Evolutionary conservation across 2,888 invertebrate genomes (phyloP), one percentile per base, ranked within the genome.

Genomic region (Oasisia sp.): DNA sequence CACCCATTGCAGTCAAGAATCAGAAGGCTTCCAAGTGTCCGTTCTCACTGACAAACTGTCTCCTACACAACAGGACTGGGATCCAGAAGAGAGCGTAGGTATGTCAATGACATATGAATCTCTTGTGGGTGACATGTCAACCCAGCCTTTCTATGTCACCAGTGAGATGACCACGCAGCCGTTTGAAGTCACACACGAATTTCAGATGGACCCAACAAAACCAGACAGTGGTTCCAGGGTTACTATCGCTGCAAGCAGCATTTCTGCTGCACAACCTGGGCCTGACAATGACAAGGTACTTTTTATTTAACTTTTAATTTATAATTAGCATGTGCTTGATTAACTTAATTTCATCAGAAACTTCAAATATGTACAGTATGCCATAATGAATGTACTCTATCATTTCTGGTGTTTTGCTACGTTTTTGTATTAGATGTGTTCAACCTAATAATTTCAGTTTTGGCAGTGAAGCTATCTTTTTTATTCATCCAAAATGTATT

Each of bases 131-230:
- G 74, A n/a, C 27, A 74, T 56, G 56, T 56, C 74, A 74, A 74
- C 74, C 27, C 74, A 74, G 74, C 5, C 74, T 7, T 74, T 74
- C n/a, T 27, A 74, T 19, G 74, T 74, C 74, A 74, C 74, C n/a
- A 74, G 74, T 74, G 74, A 74, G 27, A 74, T 74, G 74, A 74
- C 74, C 27, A 74, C 74, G n/a, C 74, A 74, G 74, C 74, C 74
- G 27, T 74, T 74, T 74, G 74, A 74, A 74, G 27, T 74, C 74
- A 74, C 74, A 19, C 19, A 27, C n/a, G 27, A 19, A 74, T 74
- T 74, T 74, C 74, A 74, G 27, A 74, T 27, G 74, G 74, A 74
- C 19, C 74, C 74, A 74, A 74, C 74, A 74, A 27, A 74, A 74
- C 74, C 27, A 27, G 74, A 74, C n/a, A 74, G 5, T 74, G 27